Percentiles rank a stretch among this genome's conserved stretches.
Conservation (phyloP, 2,113 vertebrate species). For the Ailuropoda melanoleuca region DNA sequence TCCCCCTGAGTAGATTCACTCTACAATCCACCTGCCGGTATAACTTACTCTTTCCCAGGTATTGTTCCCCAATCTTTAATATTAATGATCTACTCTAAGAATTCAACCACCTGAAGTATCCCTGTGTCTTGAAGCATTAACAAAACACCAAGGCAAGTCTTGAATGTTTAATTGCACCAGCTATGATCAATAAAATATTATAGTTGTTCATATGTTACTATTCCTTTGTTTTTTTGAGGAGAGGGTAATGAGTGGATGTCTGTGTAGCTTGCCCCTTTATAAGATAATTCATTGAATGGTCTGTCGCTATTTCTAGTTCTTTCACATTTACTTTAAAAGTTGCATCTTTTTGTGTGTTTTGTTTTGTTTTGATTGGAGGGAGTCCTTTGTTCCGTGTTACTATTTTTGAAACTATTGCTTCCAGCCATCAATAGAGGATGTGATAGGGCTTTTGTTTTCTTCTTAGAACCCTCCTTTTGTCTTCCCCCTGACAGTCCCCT, state of each 20-base stretch:
- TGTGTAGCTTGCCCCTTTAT: neutral
- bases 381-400: neutral
- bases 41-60: neutral
- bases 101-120: neutral
- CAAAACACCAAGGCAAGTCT: neutral
- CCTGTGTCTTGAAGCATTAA: neutral
- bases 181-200: neutral
- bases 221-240: neutral
- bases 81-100: neutral
- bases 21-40: neutral
- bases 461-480: neutral
- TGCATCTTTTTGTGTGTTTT: neutral
- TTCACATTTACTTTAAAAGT: neutral
- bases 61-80: neutral
- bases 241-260: neutral
- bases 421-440: neutral
- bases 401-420: neutral
- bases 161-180: neutral
- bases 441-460: neutral
- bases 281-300: neutral
- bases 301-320: neutral
- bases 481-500: neutral
- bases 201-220: neutral
- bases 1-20: neutral
- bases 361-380: neutral